Base-by-base conservation (phyloP, 2,888 invertebrate genomes). In the Agriotes lineatus region DNA sequence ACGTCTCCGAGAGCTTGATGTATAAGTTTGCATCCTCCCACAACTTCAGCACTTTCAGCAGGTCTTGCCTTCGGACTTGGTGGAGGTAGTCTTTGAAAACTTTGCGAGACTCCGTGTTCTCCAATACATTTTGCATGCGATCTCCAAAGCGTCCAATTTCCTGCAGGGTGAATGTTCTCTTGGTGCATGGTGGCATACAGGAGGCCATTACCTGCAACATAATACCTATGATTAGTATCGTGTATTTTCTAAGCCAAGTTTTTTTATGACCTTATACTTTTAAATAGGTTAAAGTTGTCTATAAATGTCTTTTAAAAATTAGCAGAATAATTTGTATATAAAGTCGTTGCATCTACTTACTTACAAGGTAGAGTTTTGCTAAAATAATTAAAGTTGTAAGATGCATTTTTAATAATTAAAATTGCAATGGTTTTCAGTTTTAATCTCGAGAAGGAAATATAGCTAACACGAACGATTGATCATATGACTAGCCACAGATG, bases 141-240 rank as follows among this genome's bases (percentile, higher is more conserved):
- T 87, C 87, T 62, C 86, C 86, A 72, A 83, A 87, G 39, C 86
- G 84, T 75, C 87, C 87, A 73, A 86, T 84, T 76, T 87, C 87
- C 37, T 62, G 39, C 35, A 14, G 30, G 7, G 62, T 50, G 48
- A 70, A 70, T 7, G 35, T 62, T 37, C 52, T 59, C 39, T 37
- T 39, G 37, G 57, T 37, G 37, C 66, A 70, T 44, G 9, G 33
- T 9, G 66, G 66, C 30, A 70, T 22, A 62, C 70, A 67, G 6
- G 66, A 66, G 50, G 70, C 70, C 66, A 66, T 70, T 25, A 50
- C 44, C 60, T 59, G 20, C 19, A 68, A 58, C 5, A 14, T 35
- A 35, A 35, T 6, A 9, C 2, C n/a, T 3, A 6, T 25, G 3
- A 25, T 6, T 25, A 6, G 7, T 25, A 25, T 6, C 30, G 7